Base-by-base conservation (phyloP, 2,113 vertebrate genomes). In the Lepisosteus osseus region DNA sequence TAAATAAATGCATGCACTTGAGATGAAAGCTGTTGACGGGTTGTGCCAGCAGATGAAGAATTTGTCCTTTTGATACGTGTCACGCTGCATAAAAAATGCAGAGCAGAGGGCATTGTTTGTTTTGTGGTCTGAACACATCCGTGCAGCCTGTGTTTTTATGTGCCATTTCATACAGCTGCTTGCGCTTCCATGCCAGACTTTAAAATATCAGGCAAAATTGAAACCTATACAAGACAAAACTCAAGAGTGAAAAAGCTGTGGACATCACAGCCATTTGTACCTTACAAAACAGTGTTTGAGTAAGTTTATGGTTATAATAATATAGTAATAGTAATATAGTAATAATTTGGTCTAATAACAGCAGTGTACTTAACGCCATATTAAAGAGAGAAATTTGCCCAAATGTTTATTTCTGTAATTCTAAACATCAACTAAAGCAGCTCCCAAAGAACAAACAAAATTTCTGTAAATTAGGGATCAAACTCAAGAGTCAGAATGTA, bases 371-470 rank as follows among this genome's bases (percentile, higher is more conserved):
- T 40, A 43, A 64, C 55, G 2, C 29, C 29, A 54, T 29, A 47
- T 40, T 65, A 12, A 44, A 41, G 55, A 43, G 57, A 61, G 54
- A 64, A 67, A 44, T 14, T 59, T 61, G 67, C 75, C 61, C 2
- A 15, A 67, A 47, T 14, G 4, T 65, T 2, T 61, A 42, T 62
- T 75, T 66, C 61, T 65, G 41, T 7, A 56, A 43, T 44, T 55
- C 3, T 43, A 54, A 45, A 51, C 51, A 54, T 69, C 45, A 42
- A 43, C 11, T 8, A 5, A 65, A 15, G 41, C n/a, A 59, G 40
- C 54, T 47, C 54, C 13, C 54, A 6, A 59, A 59, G 54, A 47
- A 64, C 47, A 44, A 13, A 45, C n/a, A 67, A 15, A 1, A 17
- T 55, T 15, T 44, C 5, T 66, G 45, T 73, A 75, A 29, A 29